phyloP scores from a whole-genome alignment of 1,140 invertebrate species.

The Drosophila bipectinata region DNA sequence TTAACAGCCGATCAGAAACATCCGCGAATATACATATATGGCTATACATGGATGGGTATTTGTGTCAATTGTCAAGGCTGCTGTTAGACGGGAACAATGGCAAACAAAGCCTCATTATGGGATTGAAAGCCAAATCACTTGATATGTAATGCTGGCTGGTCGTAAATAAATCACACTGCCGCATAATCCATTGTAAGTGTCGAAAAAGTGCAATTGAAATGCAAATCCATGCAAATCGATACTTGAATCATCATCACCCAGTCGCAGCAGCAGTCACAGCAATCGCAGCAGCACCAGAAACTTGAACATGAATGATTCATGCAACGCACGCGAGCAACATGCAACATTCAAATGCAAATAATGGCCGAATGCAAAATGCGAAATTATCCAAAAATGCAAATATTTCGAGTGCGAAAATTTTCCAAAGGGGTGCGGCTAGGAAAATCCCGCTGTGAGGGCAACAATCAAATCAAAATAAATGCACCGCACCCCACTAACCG shows the following conservation, averaged over 20 bases:
- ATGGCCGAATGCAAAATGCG: slow-evolving; percentile 41
- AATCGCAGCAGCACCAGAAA: slow-evolving; percentile 21
- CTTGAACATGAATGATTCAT: slow-evolving; percentile 71
- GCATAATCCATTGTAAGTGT: slow-evolving; percentile 81
- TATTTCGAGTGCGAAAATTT: slow-evolving; percentile 29
- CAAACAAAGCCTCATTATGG: slow-evolving; percentile 73
- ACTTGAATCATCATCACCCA: slow-evolving; percentile 69
- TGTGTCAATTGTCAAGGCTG: slow-evolving; percentile 58
- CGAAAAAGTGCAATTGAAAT: slow-evolving; percentile 80
- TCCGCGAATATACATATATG: slow-evolving; percentile 14
- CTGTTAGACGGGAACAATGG: slow-evolving; percentile 63
- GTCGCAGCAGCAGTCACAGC: background rate
- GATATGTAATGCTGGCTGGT: slow-evolving; percentile 66
- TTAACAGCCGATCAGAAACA: slow-evolving; percentile 25
- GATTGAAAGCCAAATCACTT: slow-evolving; percentile 61
- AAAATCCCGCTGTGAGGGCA: slow-evolving; percentile 59
- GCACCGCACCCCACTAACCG: slow-evolving; percentile 39
- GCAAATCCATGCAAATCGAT: slow-evolving; percentile 81
- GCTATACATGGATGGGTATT: slow-evolving; percentile 29
- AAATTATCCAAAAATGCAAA: slow-evolving; percentile 54
- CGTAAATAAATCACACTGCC: slow-evolving; percentile 80
- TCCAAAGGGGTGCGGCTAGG: slow-evolving; percentile 19
- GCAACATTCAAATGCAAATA: slow-evolving; percentile 70
- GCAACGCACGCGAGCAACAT: slow-evolving; percentile 72
- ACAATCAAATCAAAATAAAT: slow-evolving; percentile 81